Percentiles rank a stretch among this genome's conserved stretches.
Conservation (phyloP, 2,797 vertebrate genomes). For the Meda fulgida region DNA sequence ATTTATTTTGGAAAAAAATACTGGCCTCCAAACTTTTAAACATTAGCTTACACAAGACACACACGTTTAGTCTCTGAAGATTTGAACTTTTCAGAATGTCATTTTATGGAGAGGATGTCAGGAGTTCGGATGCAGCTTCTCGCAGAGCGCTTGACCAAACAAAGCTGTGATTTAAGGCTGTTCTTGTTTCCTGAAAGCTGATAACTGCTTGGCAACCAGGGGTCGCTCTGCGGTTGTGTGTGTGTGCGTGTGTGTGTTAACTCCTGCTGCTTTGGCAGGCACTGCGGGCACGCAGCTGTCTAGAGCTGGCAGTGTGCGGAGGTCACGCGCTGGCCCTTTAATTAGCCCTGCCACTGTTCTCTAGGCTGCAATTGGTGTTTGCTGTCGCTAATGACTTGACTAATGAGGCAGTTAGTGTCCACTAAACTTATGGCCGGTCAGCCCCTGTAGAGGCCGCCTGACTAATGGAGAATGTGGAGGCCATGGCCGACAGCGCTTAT, state of each 20-base stretch:
- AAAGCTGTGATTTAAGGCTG: conserved; percentile 58
- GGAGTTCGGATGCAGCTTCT: conserved; percentile 55
- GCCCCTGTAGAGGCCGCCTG: conserved; percentile 65
- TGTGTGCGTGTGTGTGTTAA: conserved; percentile 39
- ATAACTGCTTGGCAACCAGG: conserved; percentile 75
- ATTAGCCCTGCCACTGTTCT: conserved; percentile 87
- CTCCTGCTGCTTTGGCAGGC: conserved; percentile 50
- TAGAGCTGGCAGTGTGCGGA: conserved; percentile 75
- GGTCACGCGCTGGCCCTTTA: conserved; percentile 79
- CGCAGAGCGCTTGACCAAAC: conserved; percentile 63
- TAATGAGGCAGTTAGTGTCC: conserved; percentile 94
- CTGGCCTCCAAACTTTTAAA: background rate
- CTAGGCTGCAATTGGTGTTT: conserved; percentile 85
- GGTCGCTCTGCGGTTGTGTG: conserved; percentile 49
- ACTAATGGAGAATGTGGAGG: conserved; percentile 67
- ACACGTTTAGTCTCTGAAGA: background rate
- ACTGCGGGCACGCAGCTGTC: conserved; percentile 79
- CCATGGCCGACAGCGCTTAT: conserved; percentile 65
- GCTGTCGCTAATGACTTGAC: conserved; percentile 91
- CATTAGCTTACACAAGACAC: background rate
- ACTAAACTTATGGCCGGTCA: conserved; percentile 82
- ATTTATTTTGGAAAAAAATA: background rate
- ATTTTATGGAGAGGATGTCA: conserved; percentile 53
- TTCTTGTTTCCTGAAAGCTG: conserved; percentile 60
- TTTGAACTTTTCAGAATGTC: conserved; percentile 53